Conservation (phyloP, 2,888 invertebrate genomes). For the Macrophya annulata region DNA sequence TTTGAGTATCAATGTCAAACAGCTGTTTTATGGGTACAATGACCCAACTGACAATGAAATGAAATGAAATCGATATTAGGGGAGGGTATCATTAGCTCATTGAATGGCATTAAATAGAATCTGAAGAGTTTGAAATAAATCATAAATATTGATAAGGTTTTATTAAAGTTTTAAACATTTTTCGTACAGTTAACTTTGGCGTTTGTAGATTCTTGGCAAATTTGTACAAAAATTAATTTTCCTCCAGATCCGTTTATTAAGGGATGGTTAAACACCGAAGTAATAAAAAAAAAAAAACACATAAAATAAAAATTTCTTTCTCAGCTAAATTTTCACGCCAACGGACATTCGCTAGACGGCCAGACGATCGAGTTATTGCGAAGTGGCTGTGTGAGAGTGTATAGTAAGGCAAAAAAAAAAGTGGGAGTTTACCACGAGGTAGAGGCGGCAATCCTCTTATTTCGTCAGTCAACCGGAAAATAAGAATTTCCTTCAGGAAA, state of each 20-base stretch:
- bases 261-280: background rate
- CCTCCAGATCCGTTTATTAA: background rate
- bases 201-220: background rate
- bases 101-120: background rate
- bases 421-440: constrained; percentile 56
- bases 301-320: background rate
- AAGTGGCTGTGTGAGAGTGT: constrained; percentile 44
- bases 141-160: background rate
- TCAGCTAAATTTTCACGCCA: constrained; percentile 32
- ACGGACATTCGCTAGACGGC: constrained; percentile 45
- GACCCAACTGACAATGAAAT: background rate
- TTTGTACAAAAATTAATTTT: constrained; percentile 12
- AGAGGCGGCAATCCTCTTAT: constrained; percentile 55
- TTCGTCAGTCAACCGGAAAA: constrained; percentile 61
- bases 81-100: background rate
- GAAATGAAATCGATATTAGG: background rate
- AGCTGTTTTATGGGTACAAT: background rate
- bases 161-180: background rate
- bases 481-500: constrained; percentile 59
- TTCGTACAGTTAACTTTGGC: background rate
- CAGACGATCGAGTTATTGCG: constrained; percentile 49
- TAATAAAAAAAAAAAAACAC: background rate
- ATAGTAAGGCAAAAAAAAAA: background rate
- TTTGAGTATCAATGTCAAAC: constrained; percentile 25
- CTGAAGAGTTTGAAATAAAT: background rate